Base-by-base conservation (phyloP, 2,888 invertebrate genomes). In the Agyllia agylla region DNA sequence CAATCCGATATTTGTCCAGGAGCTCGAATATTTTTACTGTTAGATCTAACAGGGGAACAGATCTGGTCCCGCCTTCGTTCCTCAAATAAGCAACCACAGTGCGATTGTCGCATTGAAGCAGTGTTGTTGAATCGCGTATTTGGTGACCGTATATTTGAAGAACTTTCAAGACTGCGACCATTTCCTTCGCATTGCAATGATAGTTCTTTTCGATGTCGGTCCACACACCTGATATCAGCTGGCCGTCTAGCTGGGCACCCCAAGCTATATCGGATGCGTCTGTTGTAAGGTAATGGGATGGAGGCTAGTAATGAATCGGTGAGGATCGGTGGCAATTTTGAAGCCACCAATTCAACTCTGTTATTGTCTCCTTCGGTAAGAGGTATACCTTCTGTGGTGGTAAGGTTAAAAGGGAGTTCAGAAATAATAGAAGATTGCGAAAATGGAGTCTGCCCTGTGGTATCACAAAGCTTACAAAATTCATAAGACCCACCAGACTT, bases 401-500 rank as follows among this genome's bases (percentile, higher is more conserved):
- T 11, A 33, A 11, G 13, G 3, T 24, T 20, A 77, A 38, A 0
- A 84, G n/a, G 1, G 49, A 42, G 11, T 27, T 80, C 11, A 30
- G 20, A 20, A 80, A 87, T 1, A 6, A 27, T n/a, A 87, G 73
- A 1, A 89, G 49, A 1, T 64, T 57, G 0, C 91, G 89, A 70
- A 73, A 82, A 57, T 92, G 35, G 11, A 93, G 27, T 3, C 91
- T 42, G 17, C 92, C 90, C 0, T 42, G 11, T 0, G 90, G 92
- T 2, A 92, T 83, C 0, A 84, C 86, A 35, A 89, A 90, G 30
- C 89, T 90, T 15, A 90, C 91, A 42, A 92, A 92, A 31, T 91
- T 92, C 27, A 93, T 17, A 0, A 78, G n/a, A 3, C 93, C 92
- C 2, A 89, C 78, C 33, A 91, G 8, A 15, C 49, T 87, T 70